A percentile compares a stretch with the other conserved stretches of the same genome.
These are phyloP conservation scores for Sebastes cheni DNA, from an alignment of 2,797 vertebrate species.

Conservation along the genomic window DNA sequence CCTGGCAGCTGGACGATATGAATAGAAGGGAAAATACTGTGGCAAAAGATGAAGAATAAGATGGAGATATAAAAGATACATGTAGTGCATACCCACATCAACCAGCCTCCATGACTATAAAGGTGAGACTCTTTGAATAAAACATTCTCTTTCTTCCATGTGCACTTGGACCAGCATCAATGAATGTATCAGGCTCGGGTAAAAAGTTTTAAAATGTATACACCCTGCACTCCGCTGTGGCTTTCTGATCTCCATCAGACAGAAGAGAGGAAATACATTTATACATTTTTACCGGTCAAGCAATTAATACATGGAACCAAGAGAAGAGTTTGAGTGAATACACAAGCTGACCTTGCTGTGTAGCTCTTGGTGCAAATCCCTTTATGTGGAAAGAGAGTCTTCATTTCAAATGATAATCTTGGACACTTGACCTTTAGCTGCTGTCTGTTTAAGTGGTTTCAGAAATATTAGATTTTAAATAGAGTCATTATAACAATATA, in stretches of 20 bases:
- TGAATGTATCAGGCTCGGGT: constrained; percentile 39
- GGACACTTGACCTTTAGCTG: not conserved
- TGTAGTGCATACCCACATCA: constrained; percentile 30
- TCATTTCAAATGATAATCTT: not conserved
- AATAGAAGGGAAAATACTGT: constrained; percentile 32
- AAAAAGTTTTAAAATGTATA: constrained; percentile 28
- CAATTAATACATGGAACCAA: not conserved
- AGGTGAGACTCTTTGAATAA: constrained; percentile 57
- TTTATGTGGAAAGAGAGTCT: not conserved
- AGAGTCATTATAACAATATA: not conserved
- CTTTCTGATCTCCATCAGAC: constrained; percentile 14
- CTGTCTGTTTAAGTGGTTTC: not conserved
- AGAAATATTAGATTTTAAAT: not conserved
- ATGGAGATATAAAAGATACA: constrained; percentile 39
- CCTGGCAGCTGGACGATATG: constrained; percentile 6
- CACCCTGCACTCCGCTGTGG: not conserved
- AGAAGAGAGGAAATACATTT: not conserved
- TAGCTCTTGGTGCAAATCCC: not conserved
- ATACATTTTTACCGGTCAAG: not conserved
- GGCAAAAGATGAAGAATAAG: constrained; percentile 25
- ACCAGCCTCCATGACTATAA: constrained; percentile 15
- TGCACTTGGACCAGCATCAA: constrained; percentile 18
- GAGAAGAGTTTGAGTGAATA: not conserved
- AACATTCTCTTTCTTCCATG: constrained; percentile 33
- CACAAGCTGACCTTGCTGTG: not conserved